These are phyloP conservation scores for Dryococelus australis DNA, from an alignment of 2,888 invertebrate species.

Conservation along the genomic window DNA sequence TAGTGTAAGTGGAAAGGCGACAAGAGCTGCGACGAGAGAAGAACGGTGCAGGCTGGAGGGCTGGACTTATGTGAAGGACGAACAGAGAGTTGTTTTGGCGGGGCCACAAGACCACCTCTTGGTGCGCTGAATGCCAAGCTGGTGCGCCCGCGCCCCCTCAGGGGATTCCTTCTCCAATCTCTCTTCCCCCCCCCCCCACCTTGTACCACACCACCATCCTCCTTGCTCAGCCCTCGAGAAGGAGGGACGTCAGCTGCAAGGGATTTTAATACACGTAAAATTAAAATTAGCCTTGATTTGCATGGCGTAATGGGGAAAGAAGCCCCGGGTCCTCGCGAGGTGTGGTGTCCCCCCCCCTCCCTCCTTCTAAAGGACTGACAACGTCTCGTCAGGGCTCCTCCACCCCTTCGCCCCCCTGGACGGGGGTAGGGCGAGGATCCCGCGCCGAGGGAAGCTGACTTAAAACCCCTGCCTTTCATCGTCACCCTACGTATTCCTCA, in stretches of 20 bases:
- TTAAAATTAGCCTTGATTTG: conserved; percentile 68
- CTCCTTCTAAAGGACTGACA: conserved; percentile 17
- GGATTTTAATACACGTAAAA: conserved; percentile 68
- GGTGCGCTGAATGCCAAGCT: neutral
- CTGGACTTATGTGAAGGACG: too few species aligned
- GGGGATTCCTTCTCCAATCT: conserved; percentile 13
- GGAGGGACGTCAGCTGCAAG: conserved; percentile 63
- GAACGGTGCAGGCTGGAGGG: too few species aligned
- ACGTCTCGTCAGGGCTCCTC: conserved; percentile 11
- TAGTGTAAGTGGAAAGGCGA: too few species aligned
- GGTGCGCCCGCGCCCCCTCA: neutral
- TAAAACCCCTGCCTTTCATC: neutral
- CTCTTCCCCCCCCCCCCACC: neutral
- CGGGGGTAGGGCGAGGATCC: neutral
- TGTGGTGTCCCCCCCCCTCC: conserved; percentile 18
- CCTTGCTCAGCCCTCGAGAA: neutral
- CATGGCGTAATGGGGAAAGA: conserved; percentile 67
- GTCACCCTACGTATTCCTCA: neutral
- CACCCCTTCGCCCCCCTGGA: neutral
- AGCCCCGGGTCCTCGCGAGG: conserved; percentile 40
- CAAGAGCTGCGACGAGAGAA: too few species aligned
- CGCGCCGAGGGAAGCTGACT: neutral
- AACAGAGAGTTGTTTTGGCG: neutral
- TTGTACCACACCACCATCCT: neutral
- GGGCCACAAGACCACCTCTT: neutral